phyloP scores from a whole-genome alignment of 2,888 invertebrate species.

The Alcis repandata region DNA sequence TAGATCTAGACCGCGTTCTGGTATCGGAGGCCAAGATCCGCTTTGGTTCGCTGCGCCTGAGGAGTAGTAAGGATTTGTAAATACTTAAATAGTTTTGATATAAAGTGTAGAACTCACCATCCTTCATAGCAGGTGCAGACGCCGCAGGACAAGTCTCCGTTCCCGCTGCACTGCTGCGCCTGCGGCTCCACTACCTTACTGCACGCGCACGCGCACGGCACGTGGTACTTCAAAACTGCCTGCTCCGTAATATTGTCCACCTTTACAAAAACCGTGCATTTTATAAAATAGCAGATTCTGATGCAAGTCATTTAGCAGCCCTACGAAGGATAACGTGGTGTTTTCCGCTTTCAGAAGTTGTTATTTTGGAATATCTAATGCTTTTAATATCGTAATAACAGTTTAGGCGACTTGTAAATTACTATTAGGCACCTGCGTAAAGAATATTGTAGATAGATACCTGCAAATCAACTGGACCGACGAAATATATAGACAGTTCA shows the following conservation, averaged over 20 bases:
- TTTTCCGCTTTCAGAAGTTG: neutral
- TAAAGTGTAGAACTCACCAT: conserved; percentile 60
- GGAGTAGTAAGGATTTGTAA: too few relatives aligned
- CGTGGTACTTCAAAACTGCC: conserved; percentile 61
- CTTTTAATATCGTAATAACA: neutral
- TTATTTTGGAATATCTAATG: neutral
- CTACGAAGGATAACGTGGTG: too few relatives aligned
- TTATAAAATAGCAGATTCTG: neutral
- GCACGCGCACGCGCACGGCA: conserved; percentile 75
- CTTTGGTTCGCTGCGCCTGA: too few relatives aligned
- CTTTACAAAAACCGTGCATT: conserved; percentile 6
- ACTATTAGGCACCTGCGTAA: too few relatives aligned
- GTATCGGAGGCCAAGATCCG: too few relatives aligned
- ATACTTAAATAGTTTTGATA: neutral
- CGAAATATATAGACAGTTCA: neutral
- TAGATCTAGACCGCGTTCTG: too few relatives aligned
- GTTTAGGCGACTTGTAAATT: too few relatives aligned
- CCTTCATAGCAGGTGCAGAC: conserved; percentile 86
- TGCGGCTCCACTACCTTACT: conserved; percentile 60
- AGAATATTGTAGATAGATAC: too few relatives aligned
- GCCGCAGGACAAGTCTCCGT: conserved; percentile 88
- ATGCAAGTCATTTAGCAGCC: too few relatives aligned
- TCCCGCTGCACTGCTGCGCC: conserved; percentile 72
- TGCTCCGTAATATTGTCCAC: conserved; percentile 57
- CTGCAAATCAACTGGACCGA: too few relatives aligned